Base-by-base conservation (phyloP, 2,113 vertebrate species). In the Phylloscopus trochilus region DNA sequence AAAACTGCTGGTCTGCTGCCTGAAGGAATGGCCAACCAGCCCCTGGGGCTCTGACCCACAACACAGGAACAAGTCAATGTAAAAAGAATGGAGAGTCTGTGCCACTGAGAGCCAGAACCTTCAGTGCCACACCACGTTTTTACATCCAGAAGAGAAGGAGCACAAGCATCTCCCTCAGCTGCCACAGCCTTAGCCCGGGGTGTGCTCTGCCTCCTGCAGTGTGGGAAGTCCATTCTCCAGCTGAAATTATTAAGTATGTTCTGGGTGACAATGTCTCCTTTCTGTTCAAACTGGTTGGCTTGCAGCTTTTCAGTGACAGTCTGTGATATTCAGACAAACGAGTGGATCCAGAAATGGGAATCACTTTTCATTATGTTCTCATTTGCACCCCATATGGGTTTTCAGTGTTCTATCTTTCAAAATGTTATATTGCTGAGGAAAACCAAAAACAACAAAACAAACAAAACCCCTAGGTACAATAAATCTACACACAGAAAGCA, bases 281-380 rank as follows among this genome's bases (percentile, higher is more conserved):
- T 53, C 26, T 12, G 13, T 44, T 90, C 73, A 67, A 47, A 86
- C 56, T 20, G 41, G 39, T 15, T 86, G 55, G 59, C 51, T 91
- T 87, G 37, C n/a, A 76, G 63, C 58, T 70, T 80, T 60, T 31
- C 87, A 88, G 81, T 41, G 56, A 78, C 73, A 92, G 83, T 51
- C 72, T 94, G 83, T 56, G 91, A 91, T 91, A 93, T 10, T 87
- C 82, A 82, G 92, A 75, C 41, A 92, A 86, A 95, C 73, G 75
- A 83, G 64, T 5, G 21, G 81, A 81, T 89, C 68, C 83, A 91
- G 77, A 83, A 95, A 74, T 26, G 93, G 91, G 89, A 94, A 76
- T 88, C 53, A 80, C 62, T 96, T 94, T 92, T 63, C 84, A 94
- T 91, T 93, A 93, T 89, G 90, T 93, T 94, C 86, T 94, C 79